phyloP scores from a whole-genome alignment of 2,113 vertebrate species.

The Anhinga anhinga region DNA sequence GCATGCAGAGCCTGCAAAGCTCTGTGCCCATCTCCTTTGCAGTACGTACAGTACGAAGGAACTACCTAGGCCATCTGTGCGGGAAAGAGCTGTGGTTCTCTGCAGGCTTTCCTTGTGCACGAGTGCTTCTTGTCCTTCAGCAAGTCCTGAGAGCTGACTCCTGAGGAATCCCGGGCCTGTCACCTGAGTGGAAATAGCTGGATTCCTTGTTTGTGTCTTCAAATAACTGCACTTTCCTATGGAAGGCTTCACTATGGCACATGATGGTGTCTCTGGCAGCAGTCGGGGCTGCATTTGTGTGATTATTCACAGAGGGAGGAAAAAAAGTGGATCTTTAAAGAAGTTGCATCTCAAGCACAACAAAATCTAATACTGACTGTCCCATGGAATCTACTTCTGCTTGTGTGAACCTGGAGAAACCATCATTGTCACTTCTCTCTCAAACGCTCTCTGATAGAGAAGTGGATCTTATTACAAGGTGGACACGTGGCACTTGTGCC shows the following conservation, averaged over 20 bases:
- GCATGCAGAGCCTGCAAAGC: neutral
- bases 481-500: neutral
- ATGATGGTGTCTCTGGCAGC: rapidly evolving
- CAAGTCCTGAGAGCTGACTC: neutral
- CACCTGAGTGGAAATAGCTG: neutral
- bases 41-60: neutral
- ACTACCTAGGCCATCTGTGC: neutral
- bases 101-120: neutral
- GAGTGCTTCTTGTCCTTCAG: rapidly evolving
- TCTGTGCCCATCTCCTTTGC: neutral
- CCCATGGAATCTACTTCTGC: neutral
- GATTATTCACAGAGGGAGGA: neutral
- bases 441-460: neutral
- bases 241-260: neutral
- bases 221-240: rapidly evolving
- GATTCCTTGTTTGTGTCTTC: neutral
- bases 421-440: neutral
- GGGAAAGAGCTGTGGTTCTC: neutral
- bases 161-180: neutral
- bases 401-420: neutral
- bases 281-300: rapidly evolving
- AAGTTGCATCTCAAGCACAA: neutral
- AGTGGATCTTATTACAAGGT: neutral
- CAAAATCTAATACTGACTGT: rapidly evolving
- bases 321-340: no score